Conservation (phyloP, 1,140 invertebrate species). For the Tigriopus japonicus region DNA sequence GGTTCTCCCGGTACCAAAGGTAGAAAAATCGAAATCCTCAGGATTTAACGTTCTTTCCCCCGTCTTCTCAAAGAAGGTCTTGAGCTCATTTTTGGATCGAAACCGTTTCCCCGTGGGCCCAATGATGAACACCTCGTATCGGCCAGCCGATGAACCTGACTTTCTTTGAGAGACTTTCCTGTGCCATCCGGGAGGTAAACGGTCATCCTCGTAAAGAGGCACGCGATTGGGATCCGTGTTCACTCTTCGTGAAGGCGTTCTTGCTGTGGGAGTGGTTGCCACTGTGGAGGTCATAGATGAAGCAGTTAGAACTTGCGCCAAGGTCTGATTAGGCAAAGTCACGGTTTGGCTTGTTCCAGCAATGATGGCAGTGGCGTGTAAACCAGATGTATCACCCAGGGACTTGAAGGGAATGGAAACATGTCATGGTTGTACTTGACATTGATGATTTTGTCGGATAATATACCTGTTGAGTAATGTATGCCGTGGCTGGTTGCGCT, state of each 20-base stretch:
- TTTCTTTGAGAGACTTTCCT: constrained; percentile 13
- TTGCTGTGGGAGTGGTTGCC: neutral
- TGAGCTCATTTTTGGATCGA: constrained; percentile 12
- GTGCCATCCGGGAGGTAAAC: constrained; percentile 10
- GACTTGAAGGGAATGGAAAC: too few relatives aligned
- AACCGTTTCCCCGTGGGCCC: constrained; percentile 14
- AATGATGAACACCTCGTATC: constrained; percentile 14
- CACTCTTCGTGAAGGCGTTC: neutral
- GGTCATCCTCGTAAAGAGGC: constrained; percentile 11
- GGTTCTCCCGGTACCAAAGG: constrained; percentile 6
- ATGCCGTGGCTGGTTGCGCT: neutral
- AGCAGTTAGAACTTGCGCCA: neutral
- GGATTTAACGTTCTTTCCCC: constrained; percentile 6
- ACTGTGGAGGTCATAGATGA: neutral
- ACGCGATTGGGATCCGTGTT: neutral
- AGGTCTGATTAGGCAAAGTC: neutral
- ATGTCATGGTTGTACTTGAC: too few relatives aligned
- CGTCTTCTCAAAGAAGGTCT: constrained; percentile 13
- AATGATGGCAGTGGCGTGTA: too few relatives aligned
- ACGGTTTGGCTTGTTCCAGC: too few relatives aligned
- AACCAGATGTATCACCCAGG: too few relatives aligned
- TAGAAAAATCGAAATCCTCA: constrained; percentile 14
- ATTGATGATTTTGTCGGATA: too few relatives aligned
- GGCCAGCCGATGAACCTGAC: constrained; percentile 9
- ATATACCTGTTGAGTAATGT: too few relatives aligned